Conservation (phyloP, 1,140 invertebrate genomes). For the Trialeurodes vaporariorum region DNA sequence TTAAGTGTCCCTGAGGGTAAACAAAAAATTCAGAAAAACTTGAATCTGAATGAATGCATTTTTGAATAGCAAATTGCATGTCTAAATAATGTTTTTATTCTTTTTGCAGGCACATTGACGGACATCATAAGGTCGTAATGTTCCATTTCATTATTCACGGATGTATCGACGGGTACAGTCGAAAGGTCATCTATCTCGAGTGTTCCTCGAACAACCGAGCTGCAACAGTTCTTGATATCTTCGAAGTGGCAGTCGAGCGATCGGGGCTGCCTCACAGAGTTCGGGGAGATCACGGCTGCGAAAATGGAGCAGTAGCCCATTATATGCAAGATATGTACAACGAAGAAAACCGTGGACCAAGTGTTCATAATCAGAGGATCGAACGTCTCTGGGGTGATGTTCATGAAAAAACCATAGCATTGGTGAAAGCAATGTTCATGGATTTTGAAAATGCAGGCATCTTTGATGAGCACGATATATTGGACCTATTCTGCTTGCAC, state of each 20-base stretch:
- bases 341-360: not conserved
- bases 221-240: not conserved
- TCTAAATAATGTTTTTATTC: too few relatives aligned
- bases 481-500: not conserved
- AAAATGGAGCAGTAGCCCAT: not conserved
- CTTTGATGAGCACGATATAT: not conserved
- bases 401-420: not conserved
- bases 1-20: too few relatives aligned
- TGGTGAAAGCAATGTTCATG: not conserved
- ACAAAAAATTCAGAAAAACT: too few relatives aligned
- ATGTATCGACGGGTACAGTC: not conserved
- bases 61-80: too few relatives aligned
- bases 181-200: not conserved
- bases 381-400: not conserved
- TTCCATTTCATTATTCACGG: not conserved
- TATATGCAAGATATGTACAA: not conserved
- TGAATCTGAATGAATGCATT: too few relatives aligned
- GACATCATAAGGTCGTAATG: not conserved
- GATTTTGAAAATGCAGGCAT: not conserved
- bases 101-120: not conserved
- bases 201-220: not conserved
- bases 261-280: not conserved
- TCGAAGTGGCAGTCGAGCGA: not conserved
- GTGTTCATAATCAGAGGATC: not conserved
- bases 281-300: not conserved